Percentiles rank a stretch among this genome's conserved stretches.
These are phyloP conservation scores for Scaptomyza cyrtandrae DNA, from an alignment of 2,888 invertebrate genomes.

Conservation along the genomic window DNA sequence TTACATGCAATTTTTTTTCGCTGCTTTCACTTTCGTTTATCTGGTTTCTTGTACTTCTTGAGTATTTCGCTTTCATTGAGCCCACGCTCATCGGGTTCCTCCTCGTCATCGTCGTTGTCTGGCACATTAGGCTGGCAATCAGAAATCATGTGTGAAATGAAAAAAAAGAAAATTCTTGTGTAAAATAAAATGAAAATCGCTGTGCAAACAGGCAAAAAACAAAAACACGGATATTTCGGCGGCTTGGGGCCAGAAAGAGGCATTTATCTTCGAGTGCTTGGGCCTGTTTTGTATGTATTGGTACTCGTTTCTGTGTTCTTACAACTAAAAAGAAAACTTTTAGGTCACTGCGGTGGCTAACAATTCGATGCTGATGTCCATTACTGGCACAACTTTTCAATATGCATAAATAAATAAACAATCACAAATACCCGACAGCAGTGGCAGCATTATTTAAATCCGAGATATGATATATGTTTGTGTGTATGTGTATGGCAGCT, in stretches of 20 bases:
- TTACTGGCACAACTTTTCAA: slow-evolving; percentile 56
- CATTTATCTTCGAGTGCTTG: slow-evolving; percentile 64
- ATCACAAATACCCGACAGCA: slow-evolving; percentile 41
- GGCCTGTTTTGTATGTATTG: slow-evolving; percentile 6
- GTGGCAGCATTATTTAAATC: slow-evolving; percentile 34
- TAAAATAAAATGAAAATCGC: slow-evolving; percentile 76
- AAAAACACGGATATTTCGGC: slow-evolving; percentile 40
- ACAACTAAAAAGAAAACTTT: slow-evolving; percentile 69
- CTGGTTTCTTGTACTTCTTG: slow-evolving; percentile 53
- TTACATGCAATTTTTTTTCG: slow-evolving; percentile 79
- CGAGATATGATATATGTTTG: slow-evolving; percentile 6
- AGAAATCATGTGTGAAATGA: slow-evolving; percentile 82
- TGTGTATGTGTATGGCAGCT: background rate
- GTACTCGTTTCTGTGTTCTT: slow-evolving; percentile 29
- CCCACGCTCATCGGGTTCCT: slow-evolving; percentile 3
- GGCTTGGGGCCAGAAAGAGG: slow-evolving; percentile 50
- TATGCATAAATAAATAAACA: slow-evolving; percentile 72
- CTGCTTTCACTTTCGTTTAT: slow-evolving; percentile 75
- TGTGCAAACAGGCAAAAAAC: slow-evolving; percentile 50
- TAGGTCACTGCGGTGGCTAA: slow-evolving; percentile 41
- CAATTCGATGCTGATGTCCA: slow-evolving; percentile 37
- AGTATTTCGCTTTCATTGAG: slow-evolving; percentile 55
- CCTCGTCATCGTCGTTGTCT: slow-evolving; percentile 17
- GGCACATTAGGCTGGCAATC: slow-evolving; percentile 80
- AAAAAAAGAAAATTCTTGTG: slow-evolving; percentile 47